Evolutionary conservation across 1,140 invertebrate species (phyloP).

Genomic region (Conus betulinus): DNA sequence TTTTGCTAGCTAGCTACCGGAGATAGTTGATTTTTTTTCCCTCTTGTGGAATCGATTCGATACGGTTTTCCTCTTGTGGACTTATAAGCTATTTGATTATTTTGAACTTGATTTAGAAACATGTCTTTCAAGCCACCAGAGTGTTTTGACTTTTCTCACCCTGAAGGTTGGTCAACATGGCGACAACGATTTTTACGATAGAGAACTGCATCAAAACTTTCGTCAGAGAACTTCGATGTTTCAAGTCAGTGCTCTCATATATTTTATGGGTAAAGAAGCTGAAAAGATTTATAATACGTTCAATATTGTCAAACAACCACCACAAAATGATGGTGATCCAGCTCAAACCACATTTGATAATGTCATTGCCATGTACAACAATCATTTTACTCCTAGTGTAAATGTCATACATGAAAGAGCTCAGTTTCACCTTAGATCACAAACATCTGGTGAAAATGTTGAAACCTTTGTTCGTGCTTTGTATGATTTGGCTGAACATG

Average conservation of each 20-base stretch:
- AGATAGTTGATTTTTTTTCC: too few species aligned
- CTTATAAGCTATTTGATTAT: too few species aligned
- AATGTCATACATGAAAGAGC: neutral
- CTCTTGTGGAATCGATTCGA: too few species aligned
- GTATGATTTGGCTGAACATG: constrained; percentile 21
- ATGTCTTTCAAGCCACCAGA: neutral
- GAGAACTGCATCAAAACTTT: neutral
- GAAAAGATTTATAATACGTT: neutral
- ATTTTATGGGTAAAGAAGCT: neutral
- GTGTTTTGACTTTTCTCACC: neutral
- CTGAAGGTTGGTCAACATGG: neutral
- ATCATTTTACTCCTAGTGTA: neutral
- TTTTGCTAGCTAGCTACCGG: too few species aligned
- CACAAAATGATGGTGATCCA: too few species aligned
- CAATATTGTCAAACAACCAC: too few species aligned
- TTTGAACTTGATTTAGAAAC: neutral
- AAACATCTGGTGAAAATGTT: too few species aligned
- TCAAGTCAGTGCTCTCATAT: neutral
- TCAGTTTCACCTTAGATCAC: too few species aligned
- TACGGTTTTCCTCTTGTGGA: too few species aligned
- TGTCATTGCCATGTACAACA: too few species aligned
- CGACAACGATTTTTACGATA: neutral
- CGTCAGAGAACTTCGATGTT: neutral
- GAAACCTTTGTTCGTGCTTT: constrained; percentile 12
- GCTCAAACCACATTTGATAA: too few species aligned